A percentile compares a stretch with the other conserved stretches of the same genome.
Conservation (phyloP, 2,888 invertebrate species). For the Norana najaformis region DNA sequence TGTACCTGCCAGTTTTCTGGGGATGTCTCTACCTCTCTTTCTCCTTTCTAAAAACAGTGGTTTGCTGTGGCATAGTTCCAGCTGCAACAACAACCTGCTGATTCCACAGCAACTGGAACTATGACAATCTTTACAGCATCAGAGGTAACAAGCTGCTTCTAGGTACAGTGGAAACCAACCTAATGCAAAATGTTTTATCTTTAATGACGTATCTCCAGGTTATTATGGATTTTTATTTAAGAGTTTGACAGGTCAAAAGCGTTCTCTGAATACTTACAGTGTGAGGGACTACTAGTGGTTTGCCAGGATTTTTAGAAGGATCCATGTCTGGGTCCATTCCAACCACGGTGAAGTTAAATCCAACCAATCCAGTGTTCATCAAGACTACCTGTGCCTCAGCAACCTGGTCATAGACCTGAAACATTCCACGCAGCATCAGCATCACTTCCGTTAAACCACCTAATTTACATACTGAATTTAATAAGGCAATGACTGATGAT, state of each 20-base stretch:
- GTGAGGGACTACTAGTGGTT: not conserved
- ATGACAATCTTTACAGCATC: not conserved
- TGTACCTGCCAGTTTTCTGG: not conserved
- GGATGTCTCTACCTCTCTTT: not conserved
- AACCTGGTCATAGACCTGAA: constrained; percentile 60
- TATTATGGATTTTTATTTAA: not conserved
- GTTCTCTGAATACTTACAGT: not conserved
- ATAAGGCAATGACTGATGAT: not conserved
- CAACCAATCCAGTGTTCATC: constrained; percentile 59
- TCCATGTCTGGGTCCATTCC: constrained; percentile 2
- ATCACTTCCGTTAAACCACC: not conserved
- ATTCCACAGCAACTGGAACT: not conserved
- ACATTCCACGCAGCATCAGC: not conserved
- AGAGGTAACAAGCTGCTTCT: not conserved
- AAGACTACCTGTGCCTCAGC: constrained; percentile 56
- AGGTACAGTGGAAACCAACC: not conserved
- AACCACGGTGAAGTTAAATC: constrained; percentile 53
- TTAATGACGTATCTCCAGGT: not conserved
- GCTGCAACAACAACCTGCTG: too few relatives aligned
- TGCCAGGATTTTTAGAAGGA: not conserved
- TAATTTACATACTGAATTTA: not conserved
- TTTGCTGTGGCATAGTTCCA: too few relatives aligned
- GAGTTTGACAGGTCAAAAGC: not conserved
- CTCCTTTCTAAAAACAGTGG: not conserved
- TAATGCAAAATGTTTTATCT: not conserved